phyloP scores from a whole-genome alignment of 2,113 vertebrate species.

The Hiodon alosoides region DNA sequence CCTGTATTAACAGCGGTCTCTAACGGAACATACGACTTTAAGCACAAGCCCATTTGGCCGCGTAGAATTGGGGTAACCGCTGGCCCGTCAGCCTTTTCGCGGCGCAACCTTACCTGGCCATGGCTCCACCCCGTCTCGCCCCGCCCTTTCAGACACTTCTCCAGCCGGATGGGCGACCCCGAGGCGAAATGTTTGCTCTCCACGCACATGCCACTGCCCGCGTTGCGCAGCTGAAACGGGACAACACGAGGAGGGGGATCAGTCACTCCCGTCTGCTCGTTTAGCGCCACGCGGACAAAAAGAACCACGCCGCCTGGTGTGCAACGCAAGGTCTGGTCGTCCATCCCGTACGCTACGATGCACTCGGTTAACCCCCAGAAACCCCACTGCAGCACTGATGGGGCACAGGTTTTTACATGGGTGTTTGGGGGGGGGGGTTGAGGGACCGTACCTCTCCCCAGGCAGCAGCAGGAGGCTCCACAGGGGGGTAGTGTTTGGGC shows the following conservation, averaged over 20 bases:
- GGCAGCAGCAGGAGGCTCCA: constrained; percentile 87
- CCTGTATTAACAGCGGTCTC: too few relatives aligned
- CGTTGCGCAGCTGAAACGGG: constrained; percentile 70
- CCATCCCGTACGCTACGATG: too few relatives aligned
- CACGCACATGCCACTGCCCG: constrained; percentile 73
- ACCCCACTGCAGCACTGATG: too few relatives aligned
- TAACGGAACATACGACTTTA: background rate
- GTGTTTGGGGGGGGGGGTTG: background rate
- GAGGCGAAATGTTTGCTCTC: constrained; percentile 83
- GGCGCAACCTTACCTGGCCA: constrained; percentile 71
- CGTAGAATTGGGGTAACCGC: too few relatives aligned
- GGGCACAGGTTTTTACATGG: too few relatives aligned
- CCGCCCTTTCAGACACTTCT: constrained; percentile 75
- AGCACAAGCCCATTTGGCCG: background rate
- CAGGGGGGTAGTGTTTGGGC: constrained; percentile 86
- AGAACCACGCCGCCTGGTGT: too few relatives aligned
- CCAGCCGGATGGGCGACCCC: constrained; percentile 80
- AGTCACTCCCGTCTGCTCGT: background rate
- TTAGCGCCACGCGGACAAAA: too few relatives aligned
- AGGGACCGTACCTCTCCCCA: constrained; percentile 83
- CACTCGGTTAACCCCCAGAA: too few relatives aligned
- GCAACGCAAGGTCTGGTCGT: too few relatives aligned
- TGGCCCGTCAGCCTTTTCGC: background rate
- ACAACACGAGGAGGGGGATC: constrained; percentile 5
- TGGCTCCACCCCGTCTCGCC: constrained; percentile 80